Percentiles rank a stretch among this genome's conserved stretches.
These are phyloP conservation scores for Cacoxenus indagator DNA, from an alignment of 2,888 invertebrate species.

Conservation along the genomic window DNA sequence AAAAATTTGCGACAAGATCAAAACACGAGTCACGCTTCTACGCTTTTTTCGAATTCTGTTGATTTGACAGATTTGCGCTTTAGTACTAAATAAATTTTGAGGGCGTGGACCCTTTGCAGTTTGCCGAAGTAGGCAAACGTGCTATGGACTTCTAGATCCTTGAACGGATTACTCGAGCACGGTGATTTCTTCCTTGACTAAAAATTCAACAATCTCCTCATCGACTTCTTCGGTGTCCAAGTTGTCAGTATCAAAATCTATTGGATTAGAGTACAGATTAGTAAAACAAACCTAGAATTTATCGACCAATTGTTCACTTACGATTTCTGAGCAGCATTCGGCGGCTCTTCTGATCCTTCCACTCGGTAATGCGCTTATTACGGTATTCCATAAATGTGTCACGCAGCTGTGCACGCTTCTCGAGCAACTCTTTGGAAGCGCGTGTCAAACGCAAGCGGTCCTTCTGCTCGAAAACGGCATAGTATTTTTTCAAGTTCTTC, in stretches of 20 bases:
- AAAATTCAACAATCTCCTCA: constrained; percentile 97
- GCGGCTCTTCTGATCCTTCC: constrained; percentile 82
- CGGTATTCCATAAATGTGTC: constrained; percentile 88
- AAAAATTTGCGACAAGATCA: background rate
- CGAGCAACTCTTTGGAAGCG: constrained; percentile 95
- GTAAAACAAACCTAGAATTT: background rate
- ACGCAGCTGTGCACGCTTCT: constrained; percentile 90
- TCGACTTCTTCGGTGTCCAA: constrained; percentile 91
- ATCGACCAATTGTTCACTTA: constrained; percentile 71
- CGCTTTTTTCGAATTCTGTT: background rate
- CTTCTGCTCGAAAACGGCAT: constrained; percentile 95
- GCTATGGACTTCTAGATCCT: background rate
- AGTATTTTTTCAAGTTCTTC: constrained; percentile 98
- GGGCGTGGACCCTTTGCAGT: background rate
- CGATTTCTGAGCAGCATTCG: constrained; percentile 89
- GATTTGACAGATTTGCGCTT: constrained; percentile 2
- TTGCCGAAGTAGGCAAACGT: background rate
- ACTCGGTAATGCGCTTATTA: constrained; percentile 81
- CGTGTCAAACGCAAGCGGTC: constrained; percentile 93
- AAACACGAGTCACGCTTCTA: background rate
- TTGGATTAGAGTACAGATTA: constrained; percentile 52
- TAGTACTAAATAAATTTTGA: background rate
- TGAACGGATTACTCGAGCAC: constrained; percentile 78
- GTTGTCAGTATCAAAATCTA: constrained; percentile 95
- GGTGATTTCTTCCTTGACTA: constrained; percentile 94